Percentiles rank a stretch among this genome's conserved stretches.
These are phyloP conservation scores for Brachynemurus nebulosus DNA, from an alignment of 2,888 invertebrate genomes.

Conservation along the genomic window DNA sequence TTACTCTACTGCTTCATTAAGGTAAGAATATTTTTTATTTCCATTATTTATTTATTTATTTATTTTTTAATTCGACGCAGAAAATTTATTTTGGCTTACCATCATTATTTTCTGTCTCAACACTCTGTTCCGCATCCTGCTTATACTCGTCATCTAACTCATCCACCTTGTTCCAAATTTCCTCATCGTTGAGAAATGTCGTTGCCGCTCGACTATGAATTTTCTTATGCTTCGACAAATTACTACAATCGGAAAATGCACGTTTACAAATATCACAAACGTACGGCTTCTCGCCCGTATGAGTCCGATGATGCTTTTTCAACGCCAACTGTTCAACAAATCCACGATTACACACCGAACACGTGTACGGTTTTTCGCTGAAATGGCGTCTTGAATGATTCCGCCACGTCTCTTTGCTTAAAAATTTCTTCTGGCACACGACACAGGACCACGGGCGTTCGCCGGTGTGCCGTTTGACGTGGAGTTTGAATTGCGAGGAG, in stretches of 20 bases:
- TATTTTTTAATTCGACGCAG: too few relatives aligned
- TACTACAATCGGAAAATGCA: slow-evolving; percentile 63
- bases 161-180: slow-evolving; percentile 1
- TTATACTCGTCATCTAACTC: background rate
- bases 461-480: slow-evolving; percentile 45
- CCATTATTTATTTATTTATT: too few relatives aligned
- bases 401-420: slow-evolving; percentile 46
- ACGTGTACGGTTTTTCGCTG: slow-evolving; percentile 49
- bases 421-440: slow-evolving; percentile 41
- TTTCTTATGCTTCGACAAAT: slow-evolving; percentile 52
- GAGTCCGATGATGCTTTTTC: slow-evolving; percentile 47
- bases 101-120: too few relatives aligned
- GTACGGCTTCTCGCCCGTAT: slow-evolving; percentile 56
- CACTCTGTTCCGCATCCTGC: background rate
- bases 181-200: background rate
- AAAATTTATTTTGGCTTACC: too few relatives aligned
- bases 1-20: too few relatives aligned
- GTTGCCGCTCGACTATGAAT: slow-evolving; percentile 20
- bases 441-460: slow-evolving; percentile 45
- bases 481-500: slow-evolving; percentile 55
- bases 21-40: too few relatives aligned
- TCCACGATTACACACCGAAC: slow-evolving; percentile 39
- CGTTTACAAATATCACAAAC: slow-evolving; percentile 56
- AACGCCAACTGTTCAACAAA: slow-evolving; percentile 54
- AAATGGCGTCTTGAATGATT: slow-evolving; percentile 52